Base-by-base conservation (phyloP, 92 coral and sea anemone species). In the Palythoa grandiflora region DNA sequence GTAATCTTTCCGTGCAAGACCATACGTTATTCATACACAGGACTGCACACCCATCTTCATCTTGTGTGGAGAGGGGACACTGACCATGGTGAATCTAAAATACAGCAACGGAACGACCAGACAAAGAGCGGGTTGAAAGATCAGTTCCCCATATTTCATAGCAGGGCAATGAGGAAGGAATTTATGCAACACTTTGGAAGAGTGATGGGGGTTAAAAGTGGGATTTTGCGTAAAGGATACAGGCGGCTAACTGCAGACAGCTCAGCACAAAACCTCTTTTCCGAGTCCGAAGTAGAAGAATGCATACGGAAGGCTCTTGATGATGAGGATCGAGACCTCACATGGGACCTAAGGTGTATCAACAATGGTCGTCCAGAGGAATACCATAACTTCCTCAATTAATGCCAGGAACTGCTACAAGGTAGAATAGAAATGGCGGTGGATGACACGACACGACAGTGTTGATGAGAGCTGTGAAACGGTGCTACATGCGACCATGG, bases 401-500 rank as follows among this genome's bases (percentile, higher is more conserved):
- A 61, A 71, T 86, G 92, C 63, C 92, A 86, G 53, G 75, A 90
- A 4, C 70, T 77, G 50, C 73, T 90, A 20, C 51, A 86, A 37
- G 75, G 80, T 0, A 78, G 65, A 15, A 14, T 90, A 9, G 89
- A 91, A 71, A 77, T 89, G 12, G 90, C 94, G 36, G 88, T 88
- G 0, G 89, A 91, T 36, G 88, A 91, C 72, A 51, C 63, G 94
- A 3, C 92, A 91, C 20, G 87, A 89, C 83, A 61, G 9, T 61
- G 68, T 61, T 16, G 68, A 61, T 61, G 19, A 77, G 87, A 53
- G 63, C 57, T 84, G 89, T 47, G 78, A 89, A 76, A 14, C 60
- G 12, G 79, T 88, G 50, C 72, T 80, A 39, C 90, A 91, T 60
- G 55, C 87, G 39, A 91, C 93, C 21, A 91, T 80, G 85, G 91